These are phyloP conservation scores for Atopsyche davidsoni DNA, from an alignment of 1,140 invertebrate genomes.

Conservation along the genomic window DNA sequence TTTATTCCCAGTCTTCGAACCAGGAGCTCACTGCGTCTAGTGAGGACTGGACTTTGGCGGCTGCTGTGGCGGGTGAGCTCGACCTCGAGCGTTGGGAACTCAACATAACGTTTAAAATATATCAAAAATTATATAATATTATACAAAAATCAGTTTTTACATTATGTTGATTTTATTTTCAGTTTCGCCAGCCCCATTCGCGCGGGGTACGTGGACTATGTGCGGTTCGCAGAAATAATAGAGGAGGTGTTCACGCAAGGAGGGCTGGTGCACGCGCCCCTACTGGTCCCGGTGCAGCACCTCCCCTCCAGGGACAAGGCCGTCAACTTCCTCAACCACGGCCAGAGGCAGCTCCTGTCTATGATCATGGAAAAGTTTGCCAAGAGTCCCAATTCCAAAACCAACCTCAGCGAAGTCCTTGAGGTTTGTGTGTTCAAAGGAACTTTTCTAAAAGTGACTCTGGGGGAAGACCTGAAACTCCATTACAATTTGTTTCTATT, in stretches of 20 bases:
- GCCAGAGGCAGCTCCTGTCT: constrained; percentile 54
- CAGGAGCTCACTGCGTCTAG: too few species aligned
- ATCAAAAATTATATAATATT: too few species aligned
- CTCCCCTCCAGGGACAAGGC: constrained; percentile 53
- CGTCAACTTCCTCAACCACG: constrained; percentile 62
- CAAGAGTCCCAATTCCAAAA: constrained; percentile 54
- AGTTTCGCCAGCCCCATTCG: constrained; percentile 56
- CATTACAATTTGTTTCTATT: too few species aligned
- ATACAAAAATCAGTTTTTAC: constrained; percentile 1
- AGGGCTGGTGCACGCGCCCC: constrained; percentile 56
- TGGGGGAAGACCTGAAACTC: too few species aligned
- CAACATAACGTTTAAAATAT: constrained; percentile 31
- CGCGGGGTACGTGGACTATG: constrained; percentile 54
- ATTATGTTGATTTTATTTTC: constrained; percentile 9
- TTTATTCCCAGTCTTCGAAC: too few species aligned
- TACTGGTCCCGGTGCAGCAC: constrained; percentile 57
- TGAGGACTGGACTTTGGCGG: too few species aligned
- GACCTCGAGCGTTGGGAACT: constrained; percentile 32
- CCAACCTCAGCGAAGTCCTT: constrained; percentile 54
- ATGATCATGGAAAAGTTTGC: constrained; percentile 57
- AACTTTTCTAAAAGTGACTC: too few species aligned
- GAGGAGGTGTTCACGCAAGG: constrained; percentile 60
- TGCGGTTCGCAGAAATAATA: constrained; percentile 54
- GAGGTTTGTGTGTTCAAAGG: too few species aligned
- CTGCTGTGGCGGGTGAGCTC: too few species aligned